Base-by-base conservation (phyloP, 1,140 invertebrate species). In the Nasonia giraulti region DNA sequence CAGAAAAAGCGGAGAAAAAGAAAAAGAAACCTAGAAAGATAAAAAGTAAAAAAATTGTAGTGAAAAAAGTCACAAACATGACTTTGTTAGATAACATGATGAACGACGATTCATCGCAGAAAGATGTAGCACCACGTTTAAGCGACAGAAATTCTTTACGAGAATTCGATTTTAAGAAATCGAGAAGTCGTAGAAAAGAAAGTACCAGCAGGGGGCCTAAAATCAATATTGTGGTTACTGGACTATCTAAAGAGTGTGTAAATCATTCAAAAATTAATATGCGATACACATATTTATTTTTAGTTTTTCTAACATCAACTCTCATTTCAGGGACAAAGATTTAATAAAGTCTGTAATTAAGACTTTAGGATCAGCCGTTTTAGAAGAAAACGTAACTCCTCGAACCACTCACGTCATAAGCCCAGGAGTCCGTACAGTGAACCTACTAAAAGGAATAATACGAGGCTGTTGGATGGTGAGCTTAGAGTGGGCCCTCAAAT, bases 401-500 rank as follows among this genome's bases (percentile, higher is more conserved):
- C 86, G 87, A 31, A 93, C 93, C 17, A 94, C 92, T 20, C 93
- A 94, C 81, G 89, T 94, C 10, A 87, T 94, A 7, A 91, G 89
- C 66, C 91, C 92, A 2, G 92, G 92, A 78, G 86, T 92, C 7
- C 88, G 93, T 10, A 94, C 93, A 3, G 88, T 94, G 47, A 94
- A 94, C 88, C 83, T 94, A 40, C 81, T 94, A 12, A 91, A 90
- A 82, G 93, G 90, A 79, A 92, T 94, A 79, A 90, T 93, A 82
- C 87, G 93, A 85, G 93, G 93, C 17, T 93, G 92, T 74, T 94
- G 93, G 93, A 86, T 94, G 3, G 87, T 94, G 6, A 88, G 84
- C 31, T 85, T 91, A n/a, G 90, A 92, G 47, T 94, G 93, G 93
- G 85, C 91, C 74, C 81, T 91, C 12, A 89, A 89, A 77, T 93